phyloP scores from a whole-genome alignment of 1,140 invertebrate genomes.

The Drosophila guanche region DNA sequence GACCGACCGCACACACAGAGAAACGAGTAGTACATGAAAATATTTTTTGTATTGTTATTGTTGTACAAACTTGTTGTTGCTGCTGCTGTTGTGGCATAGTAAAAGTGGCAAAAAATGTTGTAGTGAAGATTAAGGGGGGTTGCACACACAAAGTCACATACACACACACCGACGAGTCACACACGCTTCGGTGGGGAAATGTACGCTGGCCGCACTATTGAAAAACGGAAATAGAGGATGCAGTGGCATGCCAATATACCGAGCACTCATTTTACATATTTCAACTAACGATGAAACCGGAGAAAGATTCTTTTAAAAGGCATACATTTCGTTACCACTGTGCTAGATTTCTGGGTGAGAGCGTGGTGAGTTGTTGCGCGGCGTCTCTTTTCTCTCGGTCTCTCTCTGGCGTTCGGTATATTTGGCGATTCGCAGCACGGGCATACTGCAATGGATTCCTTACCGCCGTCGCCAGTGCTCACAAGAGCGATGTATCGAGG shows the following conservation, averaged over 20 bases:
- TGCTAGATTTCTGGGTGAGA: constrained; percentile 52
- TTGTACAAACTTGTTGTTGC: constrained; percentile 9
- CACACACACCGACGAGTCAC: constrained; percentile 1
- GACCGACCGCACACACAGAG: constrained; percentile 19
- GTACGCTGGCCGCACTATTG: no score
- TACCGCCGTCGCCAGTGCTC: not conserved
- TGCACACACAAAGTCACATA: constrained; percentile 40
- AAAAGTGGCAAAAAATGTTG: constrained; percentile 66
- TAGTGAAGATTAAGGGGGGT: constrained; percentile 66
- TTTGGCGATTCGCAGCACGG: constrained; percentile 13
- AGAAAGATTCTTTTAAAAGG: constrained; percentile 1
- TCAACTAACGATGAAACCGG: not conserved
- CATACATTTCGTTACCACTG: constrained; percentile 33
- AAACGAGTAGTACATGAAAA: constrained; percentile 40
- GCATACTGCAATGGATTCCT: constrained; percentile 29
- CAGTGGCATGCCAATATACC: not conserved
- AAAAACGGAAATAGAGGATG: no score
- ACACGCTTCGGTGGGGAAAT: no score
- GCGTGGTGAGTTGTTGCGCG: constrained; percentile 47
- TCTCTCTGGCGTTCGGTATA: constrained; percentile 27
- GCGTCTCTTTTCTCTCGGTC: constrained; percentile 22
- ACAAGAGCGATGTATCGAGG: constrained; percentile 24
- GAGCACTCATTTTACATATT: constrained; percentile 28
- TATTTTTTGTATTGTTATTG: constrained; percentile 51
- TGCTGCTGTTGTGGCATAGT: constrained; percentile 28